Conservation (phyloP, 2,113 vertebrate genomes). For the Passer domesticus region DNA sequence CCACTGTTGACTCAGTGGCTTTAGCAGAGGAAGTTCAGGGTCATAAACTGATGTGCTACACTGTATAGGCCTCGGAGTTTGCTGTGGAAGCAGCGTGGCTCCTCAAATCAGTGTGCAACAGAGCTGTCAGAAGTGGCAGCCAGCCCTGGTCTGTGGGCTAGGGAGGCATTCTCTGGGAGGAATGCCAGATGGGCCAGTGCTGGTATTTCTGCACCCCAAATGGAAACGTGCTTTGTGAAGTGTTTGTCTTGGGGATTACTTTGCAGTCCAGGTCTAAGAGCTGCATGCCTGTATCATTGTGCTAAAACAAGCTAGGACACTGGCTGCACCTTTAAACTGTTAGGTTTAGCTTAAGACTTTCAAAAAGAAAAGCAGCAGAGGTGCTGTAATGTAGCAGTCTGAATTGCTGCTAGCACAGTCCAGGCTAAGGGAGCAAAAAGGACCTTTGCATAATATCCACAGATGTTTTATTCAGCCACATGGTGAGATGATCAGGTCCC, state of each 20-base stretch:
- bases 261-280: neutral
- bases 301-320: neutral
- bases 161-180: no score
- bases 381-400: neutral
- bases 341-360: neutral
- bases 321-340: neutral
- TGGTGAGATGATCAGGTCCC: no score
- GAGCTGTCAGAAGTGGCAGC: neutral
- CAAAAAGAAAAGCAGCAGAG: neutral
- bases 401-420: no score
- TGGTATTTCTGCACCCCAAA: neutral
- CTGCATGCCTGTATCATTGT: fast-evolving
- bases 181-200: neutral
- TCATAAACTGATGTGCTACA: neutral
- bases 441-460: no score
- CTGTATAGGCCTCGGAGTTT: neutral
- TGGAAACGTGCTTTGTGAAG: neutral
- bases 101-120: neutral
- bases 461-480: no score
- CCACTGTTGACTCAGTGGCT: neutral
- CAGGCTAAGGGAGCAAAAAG: no score
- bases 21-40: neutral
- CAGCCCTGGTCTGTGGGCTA: neutral
- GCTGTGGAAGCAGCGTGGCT: neutral
- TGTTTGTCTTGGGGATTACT: neutral